Conservation (phyloP, 1,140 invertebrate species). For the Centruroides sculpturatus region DNA sequence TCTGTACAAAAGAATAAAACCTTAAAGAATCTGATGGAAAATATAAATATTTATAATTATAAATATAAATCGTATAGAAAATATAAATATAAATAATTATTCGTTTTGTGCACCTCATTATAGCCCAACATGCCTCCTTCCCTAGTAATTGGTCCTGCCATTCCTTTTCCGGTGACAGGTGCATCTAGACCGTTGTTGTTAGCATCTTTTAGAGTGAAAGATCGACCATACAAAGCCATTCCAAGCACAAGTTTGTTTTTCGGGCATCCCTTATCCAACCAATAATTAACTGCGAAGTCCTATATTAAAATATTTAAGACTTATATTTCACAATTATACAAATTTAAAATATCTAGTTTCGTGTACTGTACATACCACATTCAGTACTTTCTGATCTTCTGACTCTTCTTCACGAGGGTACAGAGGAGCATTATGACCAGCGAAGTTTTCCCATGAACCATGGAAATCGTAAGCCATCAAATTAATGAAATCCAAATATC, state of each 20-base stretch:
- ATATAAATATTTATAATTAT: too few species aligned
- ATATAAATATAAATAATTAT: too few species aligned
- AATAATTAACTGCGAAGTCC: slow-evolving; percentile 31
- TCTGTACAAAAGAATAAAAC: not conserved
- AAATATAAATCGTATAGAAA: not conserved
- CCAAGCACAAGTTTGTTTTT: slow-evolving; percentile 27
- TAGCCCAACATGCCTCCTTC: slow-evolving; percentile 55
- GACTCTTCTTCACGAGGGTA: slow-evolving; percentile 27
- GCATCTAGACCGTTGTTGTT: slow-evolving; percentile 22
- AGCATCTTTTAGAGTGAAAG: slow-evolving; percentile 24
- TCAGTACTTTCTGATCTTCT: slow-evolving; percentile 36
- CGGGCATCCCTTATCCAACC: slow-evolving; percentile 35
- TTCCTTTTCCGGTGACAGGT: slow-evolving; percentile 34
- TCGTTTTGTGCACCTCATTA: slow-evolving; percentile 40
- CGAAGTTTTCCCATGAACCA: slow-evolving; percentile 58
- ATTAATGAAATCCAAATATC: slow-evolving; percentile 57
- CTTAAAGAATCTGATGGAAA: too few species aligned
- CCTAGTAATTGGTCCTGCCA: slow-evolving; percentile 50
- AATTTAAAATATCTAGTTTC: not conserved
- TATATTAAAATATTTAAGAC: slow-evolving; percentile 1
- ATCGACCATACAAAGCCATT: slow-evolving; percentile 26
- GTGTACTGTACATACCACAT: slow-evolving; percentile 29
- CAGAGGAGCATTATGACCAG: slow-evolving; percentile 35
- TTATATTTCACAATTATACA: not conserved
- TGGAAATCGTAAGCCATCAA: slow-evolving; percentile 86